phyloP scores from a whole-genome alignment of 1,140 invertebrate species.

The Pygmarrhopalites habei region DNA sequence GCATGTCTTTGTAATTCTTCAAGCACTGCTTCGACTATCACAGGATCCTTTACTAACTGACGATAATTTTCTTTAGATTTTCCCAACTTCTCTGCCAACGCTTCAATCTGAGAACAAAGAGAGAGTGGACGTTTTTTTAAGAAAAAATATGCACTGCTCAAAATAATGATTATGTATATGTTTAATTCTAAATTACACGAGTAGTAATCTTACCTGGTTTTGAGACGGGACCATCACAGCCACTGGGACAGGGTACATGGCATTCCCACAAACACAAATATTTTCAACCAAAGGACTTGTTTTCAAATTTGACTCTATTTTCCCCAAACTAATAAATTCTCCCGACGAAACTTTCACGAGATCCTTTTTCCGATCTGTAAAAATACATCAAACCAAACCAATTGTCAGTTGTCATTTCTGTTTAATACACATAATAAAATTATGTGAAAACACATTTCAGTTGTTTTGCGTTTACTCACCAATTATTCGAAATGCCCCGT shows the following conservation, averaged over 20 bases:
- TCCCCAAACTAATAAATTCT: slow-evolving; percentile 90
- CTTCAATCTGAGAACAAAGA: slow-evolving; percentile 61
- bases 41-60: slow-evolving; percentile 61
- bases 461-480: too few species aligned
- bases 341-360: slow-evolving; percentile 93
- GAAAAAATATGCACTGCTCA: too few species aligned
- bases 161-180: too few species aligned
- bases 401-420: too few species aligned
- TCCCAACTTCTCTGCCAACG: slow-evolving; percentile 58
- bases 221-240: slow-evolving; percentile 73
- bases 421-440: too few species aligned
- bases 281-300: slow-evolving; percentile 90
- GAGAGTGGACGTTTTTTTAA: too few species aligned
- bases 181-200: too few species aligned
- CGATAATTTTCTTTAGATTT: slow-evolving; percentile 56
- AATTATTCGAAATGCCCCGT: too few species aligned
- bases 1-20: slow-evolving; percentile 68
- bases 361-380: slow-evolving; percentile 91
- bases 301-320: slow-evolving; percentile 83
- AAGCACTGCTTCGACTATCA: slow-evolving; percentile 67
- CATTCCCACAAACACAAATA: slow-evolving; percentile 87
- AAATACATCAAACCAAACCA: too few species aligned
- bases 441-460: too few species aligned
- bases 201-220: slow-evolving; percentile 18
- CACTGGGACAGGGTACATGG: slow-evolving; percentile 73